These are phyloP conservation scores for Seriola rivoliana DNA, from an alignment of 2,113 vertebrate genomes.

Conservation along the genomic window DNA sequence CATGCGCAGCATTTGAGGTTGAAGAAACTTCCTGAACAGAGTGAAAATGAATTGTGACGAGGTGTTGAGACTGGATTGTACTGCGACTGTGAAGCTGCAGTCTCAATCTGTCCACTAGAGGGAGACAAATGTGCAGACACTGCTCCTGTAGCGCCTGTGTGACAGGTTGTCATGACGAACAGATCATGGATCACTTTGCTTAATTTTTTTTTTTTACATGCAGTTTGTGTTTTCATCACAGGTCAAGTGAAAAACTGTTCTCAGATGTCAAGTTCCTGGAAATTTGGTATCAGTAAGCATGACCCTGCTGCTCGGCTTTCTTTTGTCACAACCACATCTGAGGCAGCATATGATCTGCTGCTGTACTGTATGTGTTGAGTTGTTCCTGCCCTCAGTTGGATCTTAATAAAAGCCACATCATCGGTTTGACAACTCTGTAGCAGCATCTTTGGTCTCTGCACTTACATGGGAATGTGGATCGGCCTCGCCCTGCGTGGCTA, in stretches of 20 bases:
- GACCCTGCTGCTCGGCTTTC: constrained; percentile 12
- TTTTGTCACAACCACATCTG: too few species aligned
- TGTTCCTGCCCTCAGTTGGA: constrained; percentile 26
- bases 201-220: constrained; percentile 23
- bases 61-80: background rate
- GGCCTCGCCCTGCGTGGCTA: constrained; percentile 67
- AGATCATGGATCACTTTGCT: constrained; percentile 8
- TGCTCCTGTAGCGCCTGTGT: constrained; percentile 20
- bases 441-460: constrained; percentile 48
- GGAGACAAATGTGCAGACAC: constrained; percentile 67
- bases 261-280: constrained; percentile 35
- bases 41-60: constrained; percentile 18
- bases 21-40: constrained; percentile 14
- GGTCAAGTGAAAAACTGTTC: constrained; percentile 25
- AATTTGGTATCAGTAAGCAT: constrained; percentile 13
- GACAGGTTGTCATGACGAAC: constrained; percentile 21
- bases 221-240: constrained; percentile 25
- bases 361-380: constrained; percentile 40
- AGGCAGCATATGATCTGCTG: constrained; percentile 21
- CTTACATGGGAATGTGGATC: constrained; percentile 68
- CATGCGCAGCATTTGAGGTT: constrained; percentile 31
- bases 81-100: constrained; percentile 8
- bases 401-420: constrained; percentile 59
- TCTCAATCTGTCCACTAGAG: constrained; percentile 62
- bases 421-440: constrained; percentile 47